Percentiles rank a stretch among this genome's conserved stretches.
Evolutionary conservation across 2,797 vertebrate species (phyloP).

Genomic region (Sebastes oblongus): DNA sequence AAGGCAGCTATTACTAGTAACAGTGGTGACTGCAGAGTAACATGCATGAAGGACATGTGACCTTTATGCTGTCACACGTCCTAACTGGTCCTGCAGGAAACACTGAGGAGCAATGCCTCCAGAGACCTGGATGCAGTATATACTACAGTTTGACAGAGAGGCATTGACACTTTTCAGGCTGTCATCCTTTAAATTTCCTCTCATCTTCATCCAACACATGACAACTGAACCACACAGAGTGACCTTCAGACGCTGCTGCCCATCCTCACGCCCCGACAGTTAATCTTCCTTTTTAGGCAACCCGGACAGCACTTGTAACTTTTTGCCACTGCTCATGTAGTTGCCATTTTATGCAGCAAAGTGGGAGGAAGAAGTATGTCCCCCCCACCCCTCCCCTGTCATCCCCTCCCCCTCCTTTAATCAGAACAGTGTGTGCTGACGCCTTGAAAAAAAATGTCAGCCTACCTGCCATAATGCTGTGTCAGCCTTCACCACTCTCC

Average conservation of each 20-base stretch:
- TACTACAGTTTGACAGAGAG: neutral
- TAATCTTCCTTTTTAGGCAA: neutral
- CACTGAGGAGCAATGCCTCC: neutral
- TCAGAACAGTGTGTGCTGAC: conserved; percentile 62
- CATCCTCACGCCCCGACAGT: conserved; percentile 2
- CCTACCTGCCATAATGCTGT: conserved; percentile 29
- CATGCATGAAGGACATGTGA: conserved; percentile 24
- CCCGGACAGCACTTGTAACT: neutral
- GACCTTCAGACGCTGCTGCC: conserved; percentile 36
- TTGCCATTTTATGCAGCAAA: conserved; percentile 21
- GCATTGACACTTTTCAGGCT: conserved; percentile 5
- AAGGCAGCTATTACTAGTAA: neutral
- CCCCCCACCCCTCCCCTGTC: too few relatives aligned
- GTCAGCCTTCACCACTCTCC: conserved; percentile 17
- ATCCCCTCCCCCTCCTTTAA: conserved; percentile 21
- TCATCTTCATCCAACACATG: conserved; percentile 21
- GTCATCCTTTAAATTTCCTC: conserved; percentile 1
- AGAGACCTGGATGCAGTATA: neutral
- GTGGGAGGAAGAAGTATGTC: neutral
- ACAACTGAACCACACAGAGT: conserved; percentile 6
- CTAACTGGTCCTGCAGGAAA: neutral
- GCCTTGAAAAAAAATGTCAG: conserved; percentile 44
- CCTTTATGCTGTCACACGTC: conserved; percentile 14
- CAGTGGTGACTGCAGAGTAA: neutral
- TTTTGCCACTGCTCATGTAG: neutral